These are phyloP conservation scores for Elgaria multicarinata DNA, from an alignment of 2,113 vertebrate species.

Conservation along the genomic window DNA sequence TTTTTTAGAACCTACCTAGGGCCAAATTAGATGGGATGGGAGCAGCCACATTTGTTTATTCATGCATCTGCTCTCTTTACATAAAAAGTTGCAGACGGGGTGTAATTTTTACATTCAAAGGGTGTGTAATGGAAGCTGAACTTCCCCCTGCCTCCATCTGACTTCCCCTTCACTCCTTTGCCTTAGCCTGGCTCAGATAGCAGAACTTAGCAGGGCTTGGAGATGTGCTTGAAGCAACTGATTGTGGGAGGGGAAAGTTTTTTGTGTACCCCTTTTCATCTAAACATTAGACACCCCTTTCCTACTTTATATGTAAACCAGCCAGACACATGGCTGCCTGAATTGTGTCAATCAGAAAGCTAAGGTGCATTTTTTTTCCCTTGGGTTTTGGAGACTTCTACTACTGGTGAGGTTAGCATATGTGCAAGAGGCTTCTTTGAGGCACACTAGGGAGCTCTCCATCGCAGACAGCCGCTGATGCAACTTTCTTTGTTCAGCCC, in stretches of 20 bases:
- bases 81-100: not conserved
- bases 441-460: not conserved
- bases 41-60: not conserved
- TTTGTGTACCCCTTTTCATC: not conserved
- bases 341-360: not conserved
- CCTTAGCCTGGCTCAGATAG: not conserved
- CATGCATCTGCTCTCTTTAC: not conserved
- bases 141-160: not conserved
- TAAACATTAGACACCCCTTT: not conserved
- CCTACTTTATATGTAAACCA: not conserved
- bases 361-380: too few relatives aligned
- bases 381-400: not conserved
- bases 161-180: not conserved
- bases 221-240: not conserved
- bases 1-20: not conserved
- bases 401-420: not conserved
- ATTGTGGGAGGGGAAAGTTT: not conserved
- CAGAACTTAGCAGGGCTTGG: not conserved
- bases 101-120: not conserved
- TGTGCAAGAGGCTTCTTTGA: not conserved
- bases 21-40: not conserved
- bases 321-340: not conserved
- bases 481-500: constrained; percentile 1
- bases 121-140: not conserved
- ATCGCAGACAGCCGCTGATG: not conserved